Percentiles rank a stretch among this genome's conserved stretches.
Evolutionary conservation across 2,113 vertebrate species (phyloP).

Genomic region (Sander vitreus): DNA sequence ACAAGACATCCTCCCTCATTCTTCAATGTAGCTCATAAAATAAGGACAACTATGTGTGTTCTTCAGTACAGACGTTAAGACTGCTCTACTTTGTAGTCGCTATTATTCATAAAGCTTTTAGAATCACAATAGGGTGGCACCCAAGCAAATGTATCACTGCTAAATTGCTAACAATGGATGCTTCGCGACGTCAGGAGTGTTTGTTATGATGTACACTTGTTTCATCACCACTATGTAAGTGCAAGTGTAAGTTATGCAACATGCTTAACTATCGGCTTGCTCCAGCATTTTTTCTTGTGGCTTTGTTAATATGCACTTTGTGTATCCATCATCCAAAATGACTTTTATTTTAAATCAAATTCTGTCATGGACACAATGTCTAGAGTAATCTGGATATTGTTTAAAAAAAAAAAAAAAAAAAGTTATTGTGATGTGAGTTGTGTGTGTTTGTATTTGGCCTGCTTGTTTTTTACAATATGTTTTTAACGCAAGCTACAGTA

Average conservation of each 20-base stretch:
- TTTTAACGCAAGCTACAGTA: background rate
- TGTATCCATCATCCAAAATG: background rate
- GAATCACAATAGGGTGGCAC: background rate
- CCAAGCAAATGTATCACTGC: background rate
- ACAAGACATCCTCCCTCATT: background rate
- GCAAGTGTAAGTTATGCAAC: background rate
- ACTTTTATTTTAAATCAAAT: background rate
- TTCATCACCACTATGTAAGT: slow-evolving; percentile 16
- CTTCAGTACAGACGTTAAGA: background rate
- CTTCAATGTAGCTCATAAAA: background rate
- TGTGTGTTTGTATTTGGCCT: slow-evolving; percentile 18
- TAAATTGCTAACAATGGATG: slow-evolving; percentile 2
- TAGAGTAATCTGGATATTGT: background rate
- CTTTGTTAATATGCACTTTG: background rate
- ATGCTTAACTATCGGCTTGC: slow-evolving; percentile 3
- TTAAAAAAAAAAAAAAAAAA: background rate
- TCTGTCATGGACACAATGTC: background rate
- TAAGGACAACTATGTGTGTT: background rate
- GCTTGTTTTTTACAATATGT: background rate
- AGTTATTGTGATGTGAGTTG: slow-evolving; percentile 1
- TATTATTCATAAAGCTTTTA: background rate
- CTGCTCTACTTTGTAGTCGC: background rate
- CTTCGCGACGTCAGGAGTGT: slow-evolving; percentile 12
- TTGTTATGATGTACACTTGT: slow-evolving; percentile 30
- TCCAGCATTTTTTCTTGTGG: background rate